Base-by-base conservation (phyloP, 2,797 vertebrate genomes). In the Sebastes variabilis region DNA sequence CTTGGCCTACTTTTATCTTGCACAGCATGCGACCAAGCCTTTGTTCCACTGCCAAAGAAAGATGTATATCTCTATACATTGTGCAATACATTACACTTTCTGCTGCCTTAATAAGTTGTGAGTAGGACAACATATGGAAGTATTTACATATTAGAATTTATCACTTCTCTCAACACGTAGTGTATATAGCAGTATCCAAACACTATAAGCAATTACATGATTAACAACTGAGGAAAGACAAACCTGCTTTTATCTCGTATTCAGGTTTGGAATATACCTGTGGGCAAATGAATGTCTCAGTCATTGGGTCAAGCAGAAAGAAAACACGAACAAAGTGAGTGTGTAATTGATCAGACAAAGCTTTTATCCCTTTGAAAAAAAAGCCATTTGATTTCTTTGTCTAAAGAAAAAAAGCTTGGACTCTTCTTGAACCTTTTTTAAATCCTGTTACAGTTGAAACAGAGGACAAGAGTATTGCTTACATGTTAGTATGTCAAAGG, bases 1-100 rank as follows among this genome's bases (percentile, higher is more conserved):
- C 87, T 84, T 82, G 80, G 77, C 83, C 77, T 83, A 85, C 90
- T 92, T 93, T 91, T 87, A 91, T 93, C 87, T 84, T 60, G 61
- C 81, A 55, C 81, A 85, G 83, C 76, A 71, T 85, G 75, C 38
- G 14, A 36, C 70, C 65, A n/a, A 75, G 74, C 36, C 75, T 91
- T 90, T 89, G 84, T 93, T 89, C 65, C 72, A 56, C 77, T 81
- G 72, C 78, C 80, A 88, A 42, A 81, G 56, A 66, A 75, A 85
- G 81, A 86, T 88, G 62, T 76, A 87, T 86, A 89, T 92, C 79
- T 85, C 73, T 82, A 75, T 85, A 82, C 75, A 89, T 84, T 79
- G 81, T 65, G 46, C 52, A 74, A 64, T 66, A 62, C 59, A 60
- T 87, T 79, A 81, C 79, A 66, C 79, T 66, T 72, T 68, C 27